phyloP scores from a whole-genome alignment of 1,140 invertebrate species.

The Bradysia coprophila region DNA sequence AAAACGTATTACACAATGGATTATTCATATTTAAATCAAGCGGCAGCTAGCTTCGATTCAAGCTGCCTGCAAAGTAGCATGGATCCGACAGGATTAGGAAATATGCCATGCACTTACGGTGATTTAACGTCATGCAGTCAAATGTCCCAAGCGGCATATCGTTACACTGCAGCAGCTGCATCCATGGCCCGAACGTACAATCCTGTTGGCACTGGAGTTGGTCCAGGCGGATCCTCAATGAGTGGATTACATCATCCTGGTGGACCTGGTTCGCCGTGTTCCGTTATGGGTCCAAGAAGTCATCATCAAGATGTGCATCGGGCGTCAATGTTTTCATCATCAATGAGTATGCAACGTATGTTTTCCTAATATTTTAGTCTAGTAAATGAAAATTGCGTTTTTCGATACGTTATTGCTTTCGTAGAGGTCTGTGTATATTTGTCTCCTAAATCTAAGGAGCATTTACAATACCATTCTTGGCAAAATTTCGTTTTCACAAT shows the following conservation, averaged over 20 bases:
- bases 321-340: slow-evolving; percentile 38
- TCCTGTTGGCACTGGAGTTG: slow-evolving; percentile 23
- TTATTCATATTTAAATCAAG: slow-evolving; percentile 53
- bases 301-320: slow-evolving; percentile 34
- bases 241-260: slow-evolving; percentile 25
- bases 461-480: no score
- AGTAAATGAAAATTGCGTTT: not conserved
- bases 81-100: slow-evolving; percentile 34
- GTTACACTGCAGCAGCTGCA: slow-evolving; percentile 40
- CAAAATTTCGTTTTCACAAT: no score
- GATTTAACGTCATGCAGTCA: slow-evolving; percentile 71
- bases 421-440: no score
- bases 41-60: slow-evolving; percentile 42
- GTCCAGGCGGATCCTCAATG: slow-evolving; percentile 18
- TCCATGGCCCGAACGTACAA: slow-evolving; percentile 28
- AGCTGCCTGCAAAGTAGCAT: slow-evolving; percentile 41
- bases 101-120: slow-evolving; percentile 61
- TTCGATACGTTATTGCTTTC: no score
- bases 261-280: slow-evolving; percentile 29
- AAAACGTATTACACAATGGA: no score
- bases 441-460: no score
- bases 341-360: slow-evolving; percentile 45
- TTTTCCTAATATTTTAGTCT: not conserved
- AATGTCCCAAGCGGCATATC: slow-evolving; percentile 60
- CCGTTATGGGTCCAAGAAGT: slow-evolving; percentile 34